Percentiles rank a stretch among this genome's conserved stretches.
phyloP scores from a whole-genome alignment of 2,113 vertebrate species.

The Chitala chitala region DNA sequence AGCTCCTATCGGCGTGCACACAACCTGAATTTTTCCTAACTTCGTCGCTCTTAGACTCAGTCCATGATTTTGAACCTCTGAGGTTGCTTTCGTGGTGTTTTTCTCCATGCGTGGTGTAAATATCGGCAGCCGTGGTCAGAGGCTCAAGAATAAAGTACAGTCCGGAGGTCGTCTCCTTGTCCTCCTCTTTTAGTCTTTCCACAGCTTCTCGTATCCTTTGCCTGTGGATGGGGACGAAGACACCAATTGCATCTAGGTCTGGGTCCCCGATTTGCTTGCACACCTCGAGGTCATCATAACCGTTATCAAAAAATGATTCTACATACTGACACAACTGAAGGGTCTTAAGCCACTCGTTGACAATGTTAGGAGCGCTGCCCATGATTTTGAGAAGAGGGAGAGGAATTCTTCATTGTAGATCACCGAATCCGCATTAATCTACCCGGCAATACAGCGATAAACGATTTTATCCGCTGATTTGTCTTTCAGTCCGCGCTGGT shows the following conservation, averaged over 20 bases:
- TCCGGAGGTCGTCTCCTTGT: slow-evolving; percentile 61
- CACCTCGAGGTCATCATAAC: slow-evolving; percentile 95
- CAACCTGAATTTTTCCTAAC: slow-evolving; percentile 32
- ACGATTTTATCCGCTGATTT: no score
- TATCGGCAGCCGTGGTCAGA: slow-evolving; percentile 33
- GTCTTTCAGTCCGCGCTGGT: no score
- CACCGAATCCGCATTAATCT: background rate
- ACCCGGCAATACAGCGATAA: no score
- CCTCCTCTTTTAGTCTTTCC: slow-evolving; percentile 69
- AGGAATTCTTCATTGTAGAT: background rate
- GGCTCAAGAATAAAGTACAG: slow-evolving; percentile 94
- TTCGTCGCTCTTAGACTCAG: slow-evolving; percentile 20
- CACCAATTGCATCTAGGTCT: slow-evolving; percentile 94
- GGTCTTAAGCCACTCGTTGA: slow-evolving; percentile 88
- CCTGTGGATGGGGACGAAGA: slow-evolving; percentile 74
- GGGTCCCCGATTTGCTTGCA: slow-evolving; percentile 94
- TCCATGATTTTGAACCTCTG: slow-evolving; percentile 30
- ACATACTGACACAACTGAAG: slow-evolving; percentile 85
- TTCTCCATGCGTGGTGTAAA: slow-evolving; percentile 40
- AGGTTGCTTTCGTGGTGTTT: slow-evolving; percentile 41
- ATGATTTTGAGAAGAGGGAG: slow-evolving; percentile 52
- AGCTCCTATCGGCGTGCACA: slow-evolving; percentile 55
- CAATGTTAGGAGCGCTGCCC: slow-evolving; percentile 75
- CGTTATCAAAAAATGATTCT: slow-evolving; percentile 92
- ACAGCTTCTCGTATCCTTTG: slow-evolving; percentile 80